Evolutionary conservation across 2,113 vertebrate genomes (phyloP), one percentile per base, ranked within the genome.

Genomic region (Melospiza georgiana): DNA sequence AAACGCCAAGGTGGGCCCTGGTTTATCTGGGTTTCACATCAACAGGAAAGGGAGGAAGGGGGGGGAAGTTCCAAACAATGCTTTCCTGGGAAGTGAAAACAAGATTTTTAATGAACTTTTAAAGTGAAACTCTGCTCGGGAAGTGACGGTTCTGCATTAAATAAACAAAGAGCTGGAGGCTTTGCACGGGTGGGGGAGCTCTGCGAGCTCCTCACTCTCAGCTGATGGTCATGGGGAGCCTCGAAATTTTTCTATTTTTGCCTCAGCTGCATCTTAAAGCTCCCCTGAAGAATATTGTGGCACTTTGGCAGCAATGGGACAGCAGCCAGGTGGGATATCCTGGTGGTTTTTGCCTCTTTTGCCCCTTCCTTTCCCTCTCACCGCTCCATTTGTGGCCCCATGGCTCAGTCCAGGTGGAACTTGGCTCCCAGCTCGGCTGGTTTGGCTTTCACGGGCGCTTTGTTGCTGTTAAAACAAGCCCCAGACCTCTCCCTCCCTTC

Each of bases 81-180:
- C 9, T n/a, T 1, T 46, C 49, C 54, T 30, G 51, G 2, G 27
- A 33, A 43, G 10, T 0, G 7, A 84, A 89, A 89, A 0, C 12
- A 1, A 2, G 2, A 12, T 5, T 33, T 46, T 4, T 12, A 4
- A 4, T 4, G 14, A 41, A 7, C 11, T 4, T 17, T 10, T 1
- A 0, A 28, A 31, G 33, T 0, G 62, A 48, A 72, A 55, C 24
- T 39, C 24, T 1, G 66, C 19, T 14, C 6, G 31, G 78, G 74
- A 51, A 78, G n/a, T 1, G 7, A 4, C 15, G 10, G 4, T 0
- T 65, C 18, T 1, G n/a, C 1, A 0, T 11, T 4, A 30, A 67
- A 81, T 6, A 35, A 58, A 75, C 35, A 20, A 25, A 9, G 33
- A 28, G 17, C 52, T 2, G 55, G 57, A 51, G 67, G 67, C 2